Conservation (phyloP, 2,113 vertebrate species). For the Formicarius rufipectus region DNA sequence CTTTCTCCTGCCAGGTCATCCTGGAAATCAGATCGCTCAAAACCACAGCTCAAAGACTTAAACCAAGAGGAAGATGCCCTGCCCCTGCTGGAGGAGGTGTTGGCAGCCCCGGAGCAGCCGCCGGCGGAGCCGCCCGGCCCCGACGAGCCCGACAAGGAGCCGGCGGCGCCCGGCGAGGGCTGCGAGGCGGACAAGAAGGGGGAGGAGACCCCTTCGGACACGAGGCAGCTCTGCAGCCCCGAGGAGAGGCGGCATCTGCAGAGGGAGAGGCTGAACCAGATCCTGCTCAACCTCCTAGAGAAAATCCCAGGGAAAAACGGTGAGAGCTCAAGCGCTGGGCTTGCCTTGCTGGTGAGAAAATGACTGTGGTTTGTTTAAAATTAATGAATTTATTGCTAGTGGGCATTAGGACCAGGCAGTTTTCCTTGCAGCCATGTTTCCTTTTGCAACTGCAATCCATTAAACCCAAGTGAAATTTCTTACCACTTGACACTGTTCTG, state of each 20-base stretch:
- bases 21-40: conserved; percentile 93
- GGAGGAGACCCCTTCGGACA: conserved; percentile 24
- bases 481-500: not conserved
- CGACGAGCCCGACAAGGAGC: conserved; percentile 78
- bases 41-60: conserved; percentile 73
- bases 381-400: not conserved
- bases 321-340: conserved; percentile 65
- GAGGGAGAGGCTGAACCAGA: conserved; percentile 93
- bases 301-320: conserved; percentile 95
- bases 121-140: conserved; percentile 56
- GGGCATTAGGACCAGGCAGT: fast-evolving
- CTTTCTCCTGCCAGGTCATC: conserved; percentile 78
- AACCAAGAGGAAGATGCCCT: conserved; percentile 76
- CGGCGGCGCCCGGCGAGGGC: conserved; percentile 45
- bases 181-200: conserved; percentile 60
- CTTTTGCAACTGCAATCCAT: not conserved
- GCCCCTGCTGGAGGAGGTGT: conserved; percentile 77
- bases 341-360: not conserved
- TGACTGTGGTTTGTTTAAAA: not conserved
- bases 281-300: conserved; percentile 90
- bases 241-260: conserved; percentile 85
- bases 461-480: not conserved
- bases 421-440: not conserved
- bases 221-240: conserved; percentile 66
- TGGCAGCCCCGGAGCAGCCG: conserved; percentile 65